Evolutionary conservation across 2,888 invertebrate species (phyloP), one percentile per base, ranked within the genome.

Genomic region (Dione vanillae): DNA sequence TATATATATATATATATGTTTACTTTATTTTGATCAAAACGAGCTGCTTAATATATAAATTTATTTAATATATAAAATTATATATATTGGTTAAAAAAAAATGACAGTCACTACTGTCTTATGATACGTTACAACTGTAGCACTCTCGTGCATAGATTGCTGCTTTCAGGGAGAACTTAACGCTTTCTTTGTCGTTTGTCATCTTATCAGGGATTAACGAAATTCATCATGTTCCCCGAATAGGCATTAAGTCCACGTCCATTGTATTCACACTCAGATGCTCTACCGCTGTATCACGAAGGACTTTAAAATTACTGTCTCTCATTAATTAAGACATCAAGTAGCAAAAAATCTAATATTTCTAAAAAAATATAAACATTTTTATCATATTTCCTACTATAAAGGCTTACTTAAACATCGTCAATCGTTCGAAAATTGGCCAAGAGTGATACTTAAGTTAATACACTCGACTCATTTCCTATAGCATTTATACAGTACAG

Each of bases 391-490:
- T 40, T 37, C 6, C 19, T 19, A 7, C 16, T 40, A 56, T 16
- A 40, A 56, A 19, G 16, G 11, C 56, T 16, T 16, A 56, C 56
- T 16, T 16, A 56, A 54, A 16, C 52, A 52, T 52, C 16, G 52
- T 54, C 41, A 37, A 51, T 62, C 45, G 69, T 64, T n/a, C 45
- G 64, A 41, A 45, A 69, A 69, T 64, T 64, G 45, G 45, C 62
- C 62, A 45, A 49, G 45, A 45, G 56, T 12, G 56, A 37, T 40
- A 40, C 37, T 56, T 11, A 11, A 56, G 16, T 12, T 37, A 56
- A 56, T 56, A 37, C 56, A 45, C 61, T 45, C 16, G 27, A 27
- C 59, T 59, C 61, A 61, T 61, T 45, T 61, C 56, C 45, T 61
- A 61, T n/a, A 27, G 45, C 59, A 27, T 41, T 64, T 64, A 20